Base-by-base conservation (phyloP, 2,113 vertebrate species). In the Phycodurus eques region DNA sequence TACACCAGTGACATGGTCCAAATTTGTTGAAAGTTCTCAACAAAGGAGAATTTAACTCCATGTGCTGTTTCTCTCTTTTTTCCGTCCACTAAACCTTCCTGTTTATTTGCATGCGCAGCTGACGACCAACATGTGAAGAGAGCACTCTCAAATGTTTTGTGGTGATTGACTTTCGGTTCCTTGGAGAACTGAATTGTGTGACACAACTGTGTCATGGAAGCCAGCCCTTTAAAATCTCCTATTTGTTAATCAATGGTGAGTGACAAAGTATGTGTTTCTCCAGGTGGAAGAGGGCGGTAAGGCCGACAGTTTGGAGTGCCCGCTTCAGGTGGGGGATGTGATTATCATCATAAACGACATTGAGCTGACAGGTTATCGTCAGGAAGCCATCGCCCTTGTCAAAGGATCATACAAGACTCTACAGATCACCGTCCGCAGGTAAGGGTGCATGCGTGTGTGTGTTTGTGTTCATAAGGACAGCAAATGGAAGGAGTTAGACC, bases 371-470 rank as follows among this genome's bases (percentile, higher is more conserved):
- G 96, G 95, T 68, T 97, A 93, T 80, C 90, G 96, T 66, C 93
- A 93, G 80, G 96, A 97, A 80, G 96, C 97, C 70, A 90, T 97
- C 31, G 94, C 95, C 51, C 89, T 98, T 65, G 95, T 98, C 59
- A 99, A 99, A 89, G 95, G 95, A 20, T 96, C 96, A 4, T 94
- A 95, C 88, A 95, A 94, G 91, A 95, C 93, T 2, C 92, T 98
- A 80, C 88, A 92, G 83, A 92, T 98, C 63, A 92, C 94, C 0
- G 88, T 98, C 59, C 94, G 94, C 91, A 96, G 96, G 97, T 98
- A 94, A 73, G 33, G 42, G 31, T 39, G 22, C 54, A 10, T 75
- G 33, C 59, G 59, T 63, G 49, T 43, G 44, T 68, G 64, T 67
- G 63, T 49, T 33, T 72, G 19, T 70, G 54, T 67, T 47, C 15